phyloP scores from a whole-genome alignment of 2,113 vertebrate species.

The Poeciliopsis occidentalis region DNA sequence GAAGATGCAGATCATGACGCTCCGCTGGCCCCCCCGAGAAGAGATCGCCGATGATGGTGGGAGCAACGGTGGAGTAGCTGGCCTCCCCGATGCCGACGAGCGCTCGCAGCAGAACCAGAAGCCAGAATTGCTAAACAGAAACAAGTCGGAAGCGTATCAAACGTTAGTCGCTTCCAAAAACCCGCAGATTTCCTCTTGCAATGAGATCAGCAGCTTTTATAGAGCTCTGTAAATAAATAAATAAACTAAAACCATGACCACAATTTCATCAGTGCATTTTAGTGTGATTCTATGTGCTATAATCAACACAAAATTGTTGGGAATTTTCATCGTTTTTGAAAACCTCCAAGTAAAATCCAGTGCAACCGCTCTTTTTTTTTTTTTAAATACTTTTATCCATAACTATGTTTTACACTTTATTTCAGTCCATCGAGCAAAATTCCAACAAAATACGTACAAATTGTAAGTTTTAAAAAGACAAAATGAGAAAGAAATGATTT shows the following conservation, averaged over 20 bases:
- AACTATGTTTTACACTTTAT: background rate
- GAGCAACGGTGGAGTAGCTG: constrained; percentile 90
- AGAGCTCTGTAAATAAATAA: background rate
- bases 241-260: no score
- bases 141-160: background rate
- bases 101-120: constrained; percentile 85
- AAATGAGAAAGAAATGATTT: no score
- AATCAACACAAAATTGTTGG: background rate
- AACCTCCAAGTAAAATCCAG: background rate
- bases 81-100: constrained; percentile 87
- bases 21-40: constrained; percentile 83
- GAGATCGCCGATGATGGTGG: constrained; percentile 90
- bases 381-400: no score
- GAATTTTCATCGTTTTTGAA: no score
- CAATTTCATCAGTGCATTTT: background rate
- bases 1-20: constrained; percentile 86
- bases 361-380: no score
- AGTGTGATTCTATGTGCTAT: background rate
- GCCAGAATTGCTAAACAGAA: constrained; percentile 83
- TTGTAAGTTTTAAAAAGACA: background rate
- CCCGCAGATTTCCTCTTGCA: background rate
- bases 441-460: background rate
- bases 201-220: background rate
- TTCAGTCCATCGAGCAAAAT: background rate
- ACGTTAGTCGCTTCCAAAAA: background rate